A percentile compares a stretch with the other conserved stretches of the same genome.
Conservation (phyloP, 2,113 vertebrate species). For the Siphamia tubifer region DNA sequence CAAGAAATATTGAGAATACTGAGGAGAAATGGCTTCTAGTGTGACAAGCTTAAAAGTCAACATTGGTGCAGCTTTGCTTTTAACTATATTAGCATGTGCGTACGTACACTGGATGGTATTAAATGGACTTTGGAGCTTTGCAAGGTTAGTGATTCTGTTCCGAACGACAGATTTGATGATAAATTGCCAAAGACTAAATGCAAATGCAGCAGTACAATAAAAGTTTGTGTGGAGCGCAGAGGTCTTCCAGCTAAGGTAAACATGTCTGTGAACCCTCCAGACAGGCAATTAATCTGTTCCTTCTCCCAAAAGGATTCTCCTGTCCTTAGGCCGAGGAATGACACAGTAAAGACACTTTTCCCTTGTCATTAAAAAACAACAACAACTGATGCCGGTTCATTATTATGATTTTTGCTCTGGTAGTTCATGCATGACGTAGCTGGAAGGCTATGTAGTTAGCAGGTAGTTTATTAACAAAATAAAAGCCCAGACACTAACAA, state of each 20-base stretch:
- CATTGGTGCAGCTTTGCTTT: not conserved
- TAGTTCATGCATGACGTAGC: conserved; percentile 1
- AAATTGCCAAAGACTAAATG: not conserved
- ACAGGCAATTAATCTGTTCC: conserved; percentile 56
- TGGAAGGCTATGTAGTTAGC: conserved; percentile 32
- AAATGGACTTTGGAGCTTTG: not conserved
- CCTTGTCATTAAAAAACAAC: conserved; percentile 35
- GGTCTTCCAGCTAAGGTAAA: conserved; percentile 24
- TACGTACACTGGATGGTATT: not conserved
- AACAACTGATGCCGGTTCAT: conserved; percentile 18
- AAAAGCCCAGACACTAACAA: too few relatives aligned
- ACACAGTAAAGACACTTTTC: conserved; percentile 16
- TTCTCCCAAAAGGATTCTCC: conserved; percentile 22
- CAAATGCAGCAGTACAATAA: not conserved
- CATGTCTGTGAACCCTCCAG: conserved; percentile 40
- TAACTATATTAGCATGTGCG: not conserved
- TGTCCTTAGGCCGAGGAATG: conserved; percentile 26
- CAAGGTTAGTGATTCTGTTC: not conserved
- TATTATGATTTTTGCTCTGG: conserved; percentile 28
- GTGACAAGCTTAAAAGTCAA: not conserved
- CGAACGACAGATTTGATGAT: not conserved
- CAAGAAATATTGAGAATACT: not conserved
- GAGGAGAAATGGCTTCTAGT: not conserved
- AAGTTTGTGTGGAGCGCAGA: not conserved
- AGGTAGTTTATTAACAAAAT: too few relatives aligned